Conservation (phyloP, 2,113 vertebrate genomes). For the Coturnix japonica region DNA sequence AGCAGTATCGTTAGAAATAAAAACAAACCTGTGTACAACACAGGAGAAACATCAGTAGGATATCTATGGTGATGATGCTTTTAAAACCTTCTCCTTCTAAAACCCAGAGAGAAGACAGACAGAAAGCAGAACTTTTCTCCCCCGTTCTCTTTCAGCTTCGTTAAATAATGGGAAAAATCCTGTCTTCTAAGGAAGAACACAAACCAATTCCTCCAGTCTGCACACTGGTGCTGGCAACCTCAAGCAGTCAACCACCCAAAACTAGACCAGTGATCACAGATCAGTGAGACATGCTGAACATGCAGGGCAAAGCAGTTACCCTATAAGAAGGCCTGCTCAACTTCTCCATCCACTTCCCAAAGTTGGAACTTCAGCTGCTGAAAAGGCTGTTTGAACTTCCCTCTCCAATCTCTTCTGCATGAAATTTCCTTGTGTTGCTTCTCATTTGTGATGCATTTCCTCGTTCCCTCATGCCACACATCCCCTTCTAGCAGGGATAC, state of each 20-base stretch:
- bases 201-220: neutral
- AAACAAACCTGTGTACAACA: neutral
- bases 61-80: neutral
- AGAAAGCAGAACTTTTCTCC: neutral
- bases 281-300: fast-evolving
- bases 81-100: neutral
- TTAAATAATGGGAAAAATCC: neutral
- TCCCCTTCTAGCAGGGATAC: neutral
- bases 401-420: neutral
- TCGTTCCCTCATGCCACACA: neutral
- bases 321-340: neutral
- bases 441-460: neutral
- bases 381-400: neutral
- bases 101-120: neutral
- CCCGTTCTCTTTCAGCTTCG: neutral
- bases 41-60: neutral
- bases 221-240: neutral
- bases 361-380: neutral
- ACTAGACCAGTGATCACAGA: fast-evolving
- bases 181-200: neutral
- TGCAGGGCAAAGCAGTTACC: fast-evolving
- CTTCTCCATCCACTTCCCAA: neutral
- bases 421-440: neutral
- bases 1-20: neutral
- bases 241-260: neutral